phyloP scores from a whole-genome alignment of 64 coral and sea anemone genomes.

The Pocillopora verrucosa region DNA sequence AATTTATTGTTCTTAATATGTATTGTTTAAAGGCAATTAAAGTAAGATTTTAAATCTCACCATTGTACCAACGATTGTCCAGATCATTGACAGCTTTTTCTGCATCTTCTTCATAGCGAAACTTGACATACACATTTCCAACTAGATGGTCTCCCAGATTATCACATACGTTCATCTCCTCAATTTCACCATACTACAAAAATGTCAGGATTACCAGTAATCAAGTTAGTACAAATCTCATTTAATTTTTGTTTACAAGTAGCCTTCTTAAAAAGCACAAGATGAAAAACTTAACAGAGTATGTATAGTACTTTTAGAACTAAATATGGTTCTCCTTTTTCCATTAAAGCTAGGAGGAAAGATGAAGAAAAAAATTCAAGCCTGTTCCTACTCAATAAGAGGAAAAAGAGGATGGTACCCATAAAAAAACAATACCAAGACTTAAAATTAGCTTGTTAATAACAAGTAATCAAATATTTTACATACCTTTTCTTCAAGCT shows the following conservation, averaged over 20 bases:
- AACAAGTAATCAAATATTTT: not conserved
- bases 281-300: not conserved
- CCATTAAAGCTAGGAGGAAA: no score
- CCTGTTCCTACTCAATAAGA: no score
- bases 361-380: no score
- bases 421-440: no score
- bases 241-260: not conserved
- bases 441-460: not conserved
- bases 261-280: no score
- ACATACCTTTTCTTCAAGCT: constrained; percentile 90
- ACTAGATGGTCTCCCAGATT: constrained; percentile 99
- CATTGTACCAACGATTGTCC: constrained; percentile 98
- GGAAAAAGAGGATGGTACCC: no score
- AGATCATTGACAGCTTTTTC: constrained; percentile 94
- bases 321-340: no score
- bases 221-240: no score
- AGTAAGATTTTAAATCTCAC: constrained; percentile 19
- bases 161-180: constrained; percentile 99
- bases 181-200: constrained; percentile 96
- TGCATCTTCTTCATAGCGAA: constrained; percentile 98
- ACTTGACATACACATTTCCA: constrained; percentile 99
- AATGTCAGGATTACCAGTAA: not conserved
- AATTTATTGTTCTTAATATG: not conserved
- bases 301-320: no score
- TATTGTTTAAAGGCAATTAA: not conserved